phyloP scores from a whole-genome alignment of 2,888 invertebrate genomes.

The Keiferia lycopersicella region DNA sequence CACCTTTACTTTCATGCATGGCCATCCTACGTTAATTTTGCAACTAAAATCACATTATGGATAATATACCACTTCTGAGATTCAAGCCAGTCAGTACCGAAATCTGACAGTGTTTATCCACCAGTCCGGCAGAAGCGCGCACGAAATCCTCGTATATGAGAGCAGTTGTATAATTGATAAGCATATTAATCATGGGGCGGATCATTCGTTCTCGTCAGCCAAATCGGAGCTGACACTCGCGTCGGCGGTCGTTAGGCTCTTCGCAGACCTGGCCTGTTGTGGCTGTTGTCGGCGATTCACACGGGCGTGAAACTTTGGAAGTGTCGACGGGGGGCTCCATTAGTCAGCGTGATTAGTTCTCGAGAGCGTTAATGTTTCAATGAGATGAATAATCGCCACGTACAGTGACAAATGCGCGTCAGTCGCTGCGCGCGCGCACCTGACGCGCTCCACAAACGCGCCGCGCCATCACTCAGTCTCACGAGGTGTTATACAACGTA shows the following conservation, averaged over 20 bases:
- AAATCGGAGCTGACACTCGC: slow-evolving; percentile 52
- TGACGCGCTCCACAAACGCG: slow-evolving; percentile 67
- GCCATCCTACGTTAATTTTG: background rate
- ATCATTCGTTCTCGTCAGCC: slow-evolving; percentile 63
- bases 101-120: background rate
- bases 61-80: background rate
- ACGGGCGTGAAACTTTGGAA: slow-evolving; percentile 73
- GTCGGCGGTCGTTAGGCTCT: slow-evolving; percentile 34
- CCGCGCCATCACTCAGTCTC: slow-evolving; percentile 72
- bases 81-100: background rate
- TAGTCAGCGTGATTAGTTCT: slow-evolving; percentile 80
- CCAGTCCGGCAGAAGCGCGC: background rate
- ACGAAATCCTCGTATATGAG: background rate
- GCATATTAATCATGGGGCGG: slow-evolving; percentile 47
- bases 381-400: slow-evolving; percentile 78
- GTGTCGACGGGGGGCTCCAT: slow-evolving; percentile 80
- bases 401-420: slow-evolving; percentile 78
- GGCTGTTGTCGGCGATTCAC: slow-evolving; percentile 40
- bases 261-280: slow-evolving; percentile 40
- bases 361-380: slow-evolving; percentile 77
- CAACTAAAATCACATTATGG: background rate
- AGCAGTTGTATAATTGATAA: slow-evolving; percentile 28
- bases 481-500: slow-evolving; percentile 61
- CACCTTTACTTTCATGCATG: slow-evolving; percentile 13
- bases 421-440: slow-evolving; percentile 73